These are phyloP conservation scores for Mirza zaza DNA, from an alignment of 2,113 vertebrate genomes.

Conservation along the genomic window DNA sequence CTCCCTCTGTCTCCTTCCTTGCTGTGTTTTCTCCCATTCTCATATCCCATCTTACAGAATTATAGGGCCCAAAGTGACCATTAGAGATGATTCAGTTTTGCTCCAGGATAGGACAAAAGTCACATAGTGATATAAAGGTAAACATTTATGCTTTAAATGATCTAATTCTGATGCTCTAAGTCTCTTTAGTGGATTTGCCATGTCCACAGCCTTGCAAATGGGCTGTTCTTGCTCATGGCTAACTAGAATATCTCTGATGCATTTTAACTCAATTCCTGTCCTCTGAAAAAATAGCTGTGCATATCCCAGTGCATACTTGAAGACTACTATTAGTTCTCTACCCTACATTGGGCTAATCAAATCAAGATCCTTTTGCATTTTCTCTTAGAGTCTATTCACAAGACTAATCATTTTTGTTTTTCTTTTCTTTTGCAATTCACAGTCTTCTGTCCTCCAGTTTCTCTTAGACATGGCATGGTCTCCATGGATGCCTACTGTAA, in stretches of 20 bases:
- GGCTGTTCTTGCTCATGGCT: not conserved
- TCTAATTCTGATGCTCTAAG: not conserved
- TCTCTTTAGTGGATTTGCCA: not conserved
- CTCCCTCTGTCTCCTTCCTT: not conserved
- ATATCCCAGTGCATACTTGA: not conserved
- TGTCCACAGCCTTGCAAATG: not conserved
- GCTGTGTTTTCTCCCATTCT: not conserved
- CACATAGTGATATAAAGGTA: not conserved
- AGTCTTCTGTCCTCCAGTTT: not conserved
- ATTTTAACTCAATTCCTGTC: not conserved
- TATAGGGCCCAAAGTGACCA: not conserved
- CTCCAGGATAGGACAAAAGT: not conserved
- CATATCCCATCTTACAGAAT: not conserved
- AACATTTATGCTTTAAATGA: not conserved
- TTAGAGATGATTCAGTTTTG: not conserved
- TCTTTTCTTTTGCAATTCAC: not conserved
- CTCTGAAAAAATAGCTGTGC: not conserved
- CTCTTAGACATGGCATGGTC: fast-evolving
- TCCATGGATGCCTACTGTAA: not conserved
- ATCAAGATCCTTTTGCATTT: not conserved
- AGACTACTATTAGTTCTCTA: not conserved
- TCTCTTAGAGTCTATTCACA: not conserved
- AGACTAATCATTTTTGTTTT: not conserved
- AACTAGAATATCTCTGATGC: not conserved
- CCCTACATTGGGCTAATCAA: not conserved